A percentile compares a stretch with the other conserved stretches of the same genome.
Conservation (phyloP, 2,888 invertebrate species). For the Neoascia interrupta region DNA sequence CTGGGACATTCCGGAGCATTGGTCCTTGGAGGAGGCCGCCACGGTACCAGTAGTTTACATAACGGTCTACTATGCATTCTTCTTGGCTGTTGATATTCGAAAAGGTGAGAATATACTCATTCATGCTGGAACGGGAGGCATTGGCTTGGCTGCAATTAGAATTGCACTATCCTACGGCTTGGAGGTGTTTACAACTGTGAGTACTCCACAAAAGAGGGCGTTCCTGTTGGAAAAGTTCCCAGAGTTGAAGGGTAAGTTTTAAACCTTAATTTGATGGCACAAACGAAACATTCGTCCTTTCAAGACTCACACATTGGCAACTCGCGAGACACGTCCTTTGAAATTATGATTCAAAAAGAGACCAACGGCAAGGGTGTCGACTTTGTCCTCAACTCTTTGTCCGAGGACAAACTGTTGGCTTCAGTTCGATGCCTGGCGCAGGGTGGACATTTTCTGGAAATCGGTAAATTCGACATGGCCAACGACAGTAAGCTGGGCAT, state of each 20-base stretch:
- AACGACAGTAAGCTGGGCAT: conserved; percentile 84
- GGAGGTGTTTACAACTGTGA: conserved; percentile 86
- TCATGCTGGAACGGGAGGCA: conserved; percentile 85
- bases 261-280: background rate
- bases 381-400: conserved; percentile 92
- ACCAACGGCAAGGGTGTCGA: conserved; percentile 95
- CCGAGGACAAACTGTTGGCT: conserved; percentile 93
- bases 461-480: conserved; percentile 91
- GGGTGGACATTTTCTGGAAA: conserved; percentile 88
- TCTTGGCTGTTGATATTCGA: conserved; percentile 74
- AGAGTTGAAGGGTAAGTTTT: conserved; percentile 81
- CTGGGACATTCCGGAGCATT: conserved; percentile 87
- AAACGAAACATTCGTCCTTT: background rate
- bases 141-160: conserved; percentile 89
- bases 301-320: conserved; percentile 87
- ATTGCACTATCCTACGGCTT: conserved; percentile 84
- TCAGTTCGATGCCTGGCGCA: conserved; percentile 83
- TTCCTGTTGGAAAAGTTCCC: conserved; percentile 82
- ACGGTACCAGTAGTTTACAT: conserved; percentile 90
- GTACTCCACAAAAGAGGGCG: conserved; percentile 83
- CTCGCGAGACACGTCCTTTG: conserved; percentile 92
- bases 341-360: conserved; percentile 88
- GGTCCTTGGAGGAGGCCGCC: conserved; percentile 88
- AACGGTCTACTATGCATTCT: conserved; percentile 83
- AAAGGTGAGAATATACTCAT: conserved; percentile 80